Evolutionary conservation across 1,140 invertebrate genomes (phyloP), one percentile per base, ranked within the genome.

Genomic region (Euglossa dilemma): DNA sequence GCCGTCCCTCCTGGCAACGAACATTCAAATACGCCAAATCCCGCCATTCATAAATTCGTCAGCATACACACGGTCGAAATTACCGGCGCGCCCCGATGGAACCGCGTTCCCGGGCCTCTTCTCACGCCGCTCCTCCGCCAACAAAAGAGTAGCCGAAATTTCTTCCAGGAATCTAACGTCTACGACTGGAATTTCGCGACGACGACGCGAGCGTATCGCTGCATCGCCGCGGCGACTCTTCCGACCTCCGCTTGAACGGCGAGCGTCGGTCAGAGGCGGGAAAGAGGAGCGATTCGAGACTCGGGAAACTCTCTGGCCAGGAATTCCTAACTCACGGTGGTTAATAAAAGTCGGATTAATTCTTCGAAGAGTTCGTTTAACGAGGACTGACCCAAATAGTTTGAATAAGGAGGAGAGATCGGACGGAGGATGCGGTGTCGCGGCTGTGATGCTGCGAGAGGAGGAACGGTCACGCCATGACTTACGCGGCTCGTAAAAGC

Each of bases 31-130:
- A 83, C 80, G 69, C 47, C 36, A 36, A 36, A 64, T 87, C 83
- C 69, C 87, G 80, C 88, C 88, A 90, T 90, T 90, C 88, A 90
- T 90, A 90, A 90, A 90, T 90, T 89, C 88, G 88, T 90, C 88
- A 89, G 85, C 81, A 85, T 85, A 80, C 64, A 73, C 79, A 59
- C 83, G 61, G 71, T 36, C 47, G 77, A 89, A 89, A 89, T 90
- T 90, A 87, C 78, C 73, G 52, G 63, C 50, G 16, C 36, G 66
- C 47, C 63, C 36, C 72, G 45, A 85, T n/a, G 54, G 61, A 67
- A 47, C 61, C 56, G 59, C 61, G 63, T 82, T 47, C 47, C 28
- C 14, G 36, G 16, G 25, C 47, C 45, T 56, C 79, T 82, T 88
- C 87, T 85, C 86, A 88, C 79, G 83, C 18, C n/a, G 8, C 76